A percentile compares a stretch with the other conserved stretches of the same genome.
phyloP scores from a whole-genome alignment of 2,888 invertebrate species.

The Xestia rhomboidea region DNA sequence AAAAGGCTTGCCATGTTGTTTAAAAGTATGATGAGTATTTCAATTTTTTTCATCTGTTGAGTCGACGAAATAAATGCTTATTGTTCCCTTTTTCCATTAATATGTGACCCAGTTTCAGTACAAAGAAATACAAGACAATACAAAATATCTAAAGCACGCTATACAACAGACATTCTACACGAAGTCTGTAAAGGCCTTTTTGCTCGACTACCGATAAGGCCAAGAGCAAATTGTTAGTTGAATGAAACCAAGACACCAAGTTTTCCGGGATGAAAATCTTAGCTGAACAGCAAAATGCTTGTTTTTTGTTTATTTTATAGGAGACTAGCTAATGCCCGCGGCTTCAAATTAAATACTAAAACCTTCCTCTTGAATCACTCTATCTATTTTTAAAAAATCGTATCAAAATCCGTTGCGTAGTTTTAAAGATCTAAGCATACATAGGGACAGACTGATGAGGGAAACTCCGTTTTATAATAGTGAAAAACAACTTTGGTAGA shows the following conservation, averaged over 20 bases:
- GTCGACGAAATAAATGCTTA: constrained; percentile 4
- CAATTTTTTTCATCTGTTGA: not conserved
- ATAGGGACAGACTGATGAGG: no score
- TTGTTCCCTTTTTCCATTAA: constrained; percentile 37
- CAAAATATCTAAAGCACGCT: constrained; percentile 32
- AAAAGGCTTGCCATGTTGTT: not conserved
- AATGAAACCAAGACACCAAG: not conserved
- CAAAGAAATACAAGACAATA: constrained; percentile 28
- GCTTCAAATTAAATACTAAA: no score
- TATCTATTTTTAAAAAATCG: no score
- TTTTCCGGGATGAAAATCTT: not conserved
- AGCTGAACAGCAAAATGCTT: not conserved
- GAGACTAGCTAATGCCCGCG: no score
- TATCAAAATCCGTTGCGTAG: no score
- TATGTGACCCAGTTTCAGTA: constrained; percentile 39
- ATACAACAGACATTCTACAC: constrained; percentile 4
- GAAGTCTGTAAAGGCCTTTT: constrained; percentile 19
- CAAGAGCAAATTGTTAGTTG: not conserved
- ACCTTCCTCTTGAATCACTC: no score
- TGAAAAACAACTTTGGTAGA: not conserved
- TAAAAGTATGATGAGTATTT: not conserved
- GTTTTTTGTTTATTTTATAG: no score
- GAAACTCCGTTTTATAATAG: no score
- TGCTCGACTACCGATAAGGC: constrained; percentile 6
- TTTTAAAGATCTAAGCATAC: no score